Conservation (phyloP, 1,140 invertebrate genomes). For the Hyphantria cunea region DNA sequence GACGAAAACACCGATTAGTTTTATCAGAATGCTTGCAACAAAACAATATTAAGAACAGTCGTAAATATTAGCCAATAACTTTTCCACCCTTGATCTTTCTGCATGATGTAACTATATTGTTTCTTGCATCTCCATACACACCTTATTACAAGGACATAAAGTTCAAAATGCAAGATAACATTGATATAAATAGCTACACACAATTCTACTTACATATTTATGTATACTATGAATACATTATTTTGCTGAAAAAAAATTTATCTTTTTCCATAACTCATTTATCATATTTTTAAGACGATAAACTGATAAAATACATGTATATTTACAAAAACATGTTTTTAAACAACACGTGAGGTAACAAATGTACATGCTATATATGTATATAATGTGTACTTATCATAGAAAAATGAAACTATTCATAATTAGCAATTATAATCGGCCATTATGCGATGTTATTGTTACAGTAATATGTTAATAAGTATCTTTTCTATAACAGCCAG, state of each 20-base stretch:
- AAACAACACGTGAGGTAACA: background rate
- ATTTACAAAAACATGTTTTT: slow-evolving; percentile 3
- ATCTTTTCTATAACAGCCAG: too few species aligned
- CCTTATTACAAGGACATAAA: slow-evolving; percentile 2
- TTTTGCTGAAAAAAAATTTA: background rate
- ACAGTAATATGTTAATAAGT: too few species aligned
- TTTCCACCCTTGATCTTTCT: background rate
- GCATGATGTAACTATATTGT: background rate
- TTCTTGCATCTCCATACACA: background rate
- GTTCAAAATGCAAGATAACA: background rate
- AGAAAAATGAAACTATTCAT: too few species aligned
- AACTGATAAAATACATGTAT: slow-evolving; percentile 1
- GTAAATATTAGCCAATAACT: background rate
- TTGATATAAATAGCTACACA: too few species aligned
- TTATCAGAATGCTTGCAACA: too few species aligned
- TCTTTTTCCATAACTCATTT: slow-evolving; percentile 2
- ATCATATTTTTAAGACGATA: slow-evolving; percentile 3
- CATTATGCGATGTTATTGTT: too few species aligned
- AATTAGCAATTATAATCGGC: background rate
- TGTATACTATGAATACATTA: too few species aligned
- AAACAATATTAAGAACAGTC: too few species aligned
- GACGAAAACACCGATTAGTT: too few species aligned
- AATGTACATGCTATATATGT: too few species aligned
- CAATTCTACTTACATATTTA: too few species aligned
- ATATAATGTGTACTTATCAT: too few species aligned